Evolutionary conservation across 2,113 vertebrate species (phyloP).

Genomic region (Silurus glanis): DNA sequence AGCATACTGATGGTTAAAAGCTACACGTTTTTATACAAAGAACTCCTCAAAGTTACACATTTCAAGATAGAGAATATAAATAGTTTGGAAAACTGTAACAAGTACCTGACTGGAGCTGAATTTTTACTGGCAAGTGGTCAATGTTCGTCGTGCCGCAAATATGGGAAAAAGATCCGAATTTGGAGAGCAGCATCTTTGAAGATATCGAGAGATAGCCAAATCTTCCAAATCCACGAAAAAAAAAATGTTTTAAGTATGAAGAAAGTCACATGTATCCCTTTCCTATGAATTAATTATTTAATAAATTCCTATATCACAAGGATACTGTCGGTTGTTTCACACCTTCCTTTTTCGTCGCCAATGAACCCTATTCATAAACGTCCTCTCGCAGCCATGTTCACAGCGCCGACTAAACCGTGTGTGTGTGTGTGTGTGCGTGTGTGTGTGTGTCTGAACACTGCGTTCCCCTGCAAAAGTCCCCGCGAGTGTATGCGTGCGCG

Average conservation of each 20-base stretch:
- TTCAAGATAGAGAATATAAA: too few relatives aligned
- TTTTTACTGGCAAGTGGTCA: constrained; percentile 94
- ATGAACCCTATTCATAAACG: constrained; percentile 11
- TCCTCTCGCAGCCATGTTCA: constrained; percentile 27
- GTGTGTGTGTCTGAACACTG: neutral
- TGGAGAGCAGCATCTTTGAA: constrained; percentile 91
- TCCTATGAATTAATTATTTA: neutral
- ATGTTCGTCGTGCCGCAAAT: constrained; percentile 88
- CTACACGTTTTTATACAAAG: neutral
- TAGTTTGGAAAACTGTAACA: neutral
- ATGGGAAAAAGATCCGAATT: constrained; percentile 94
- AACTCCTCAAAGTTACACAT: neutral
- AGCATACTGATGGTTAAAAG: neutral
- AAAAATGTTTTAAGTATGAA: neutral
- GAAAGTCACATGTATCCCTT: neutral
- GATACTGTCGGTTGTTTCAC: neutral
- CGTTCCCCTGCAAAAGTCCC: neutral
- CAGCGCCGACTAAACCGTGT: neutral
- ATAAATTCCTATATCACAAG: neutral
- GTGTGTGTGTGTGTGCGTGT: too few relatives aligned
- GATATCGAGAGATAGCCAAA: neutral
- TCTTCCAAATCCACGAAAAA: constrained; percentile 1
- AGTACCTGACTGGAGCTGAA: constrained; percentile 87
- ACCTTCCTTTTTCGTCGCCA: neutral
- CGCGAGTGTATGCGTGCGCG: neutral